Evolutionary conservation across 2,888 invertebrate genomes (phyloP).

Genomic region (Parnassius mnemosyne): DNA sequence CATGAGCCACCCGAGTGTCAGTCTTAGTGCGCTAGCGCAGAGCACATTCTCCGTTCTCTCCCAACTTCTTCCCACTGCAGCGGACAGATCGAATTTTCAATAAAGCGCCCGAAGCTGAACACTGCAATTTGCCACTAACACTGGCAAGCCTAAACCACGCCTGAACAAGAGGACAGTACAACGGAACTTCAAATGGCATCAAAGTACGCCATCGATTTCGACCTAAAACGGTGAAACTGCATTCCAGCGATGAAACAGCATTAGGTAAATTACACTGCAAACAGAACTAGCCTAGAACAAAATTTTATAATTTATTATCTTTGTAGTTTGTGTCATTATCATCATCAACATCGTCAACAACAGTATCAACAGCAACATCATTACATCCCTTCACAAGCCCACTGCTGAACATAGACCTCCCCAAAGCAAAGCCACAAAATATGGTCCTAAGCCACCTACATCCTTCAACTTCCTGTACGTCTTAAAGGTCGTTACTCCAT

Average conservation of each 20-base stretch:
- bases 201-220: constrained; percentile 31
- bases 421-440: too few species aligned
- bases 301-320: neutral
- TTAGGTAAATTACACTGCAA: constrained; percentile 12
- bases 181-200: constrained; percentile 61
- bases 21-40: constrained; percentile 53
- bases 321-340: neutral
- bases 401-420: too few species aligned
- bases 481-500: too few species aligned
- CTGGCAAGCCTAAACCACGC: constrained; percentile 49
- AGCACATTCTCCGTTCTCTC: constrained; percentile 43
- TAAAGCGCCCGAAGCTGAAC: constrained; percentile 72
- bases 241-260: constrained; percentile 16
- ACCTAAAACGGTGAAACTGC: constrained; percentile 22
- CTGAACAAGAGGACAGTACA: constrained; percentile 57
- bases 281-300: neutral
- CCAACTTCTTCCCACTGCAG: constrained; percentile 59
- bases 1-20: constrained; percentile 48
- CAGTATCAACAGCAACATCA: too few species aligned
- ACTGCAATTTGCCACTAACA: constrained; percentile 68
- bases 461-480: too few species aligned
- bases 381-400: too few species aligned
- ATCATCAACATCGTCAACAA: too few species aligned
- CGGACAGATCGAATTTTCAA: constrained; percentile 77
- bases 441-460: too few species aligned